Base-by-base conservation (phyloP, 2,888 invertebrate species). In the Dusona sp. region DNA sequence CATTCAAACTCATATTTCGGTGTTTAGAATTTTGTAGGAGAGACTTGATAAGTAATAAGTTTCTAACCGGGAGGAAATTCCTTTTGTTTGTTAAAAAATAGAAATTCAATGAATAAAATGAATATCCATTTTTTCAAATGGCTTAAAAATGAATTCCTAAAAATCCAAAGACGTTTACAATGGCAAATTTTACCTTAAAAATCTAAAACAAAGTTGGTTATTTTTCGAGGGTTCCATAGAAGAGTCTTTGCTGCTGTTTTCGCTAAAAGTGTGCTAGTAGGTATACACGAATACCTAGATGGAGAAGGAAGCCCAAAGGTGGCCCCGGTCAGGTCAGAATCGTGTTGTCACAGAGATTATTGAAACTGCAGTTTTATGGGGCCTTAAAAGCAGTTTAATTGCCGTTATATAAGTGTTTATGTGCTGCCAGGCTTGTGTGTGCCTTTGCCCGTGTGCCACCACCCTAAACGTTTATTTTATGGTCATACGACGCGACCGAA, bases 391-490 rank as follows among this genome's bases (percentile, higher is more conserved):
- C 93, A 93, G 94, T 94, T 94, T 94, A 94, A 94, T 94, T 94
- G 94, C 94, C 94, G 93, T 94, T 94, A 93, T 94, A 94, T 94
- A 94, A 94, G 94, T 94, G 94, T 94, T 94, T 94, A 94, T 94
- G 94, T 92, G 92, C 92, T 91, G 92, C 91, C 93, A 93, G 92
- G 92, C 91, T 92, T 77, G 75, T 77, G 75, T 82, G 82, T 72
- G 92, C 92, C 92, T 90, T 91, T 90, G 92, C 92, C 92, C 84
- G 88, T 92, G 92, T 92, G 92, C 93, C 90, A 93, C 94, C 93
- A 93, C 94, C 93, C 93, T 92, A 91, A 94, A 94, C 94, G 93
- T 91, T 94, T 92, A 93, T 94, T 94, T 94, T 94, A 94, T 94
- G 93, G 92, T 94, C 93, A 94, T 93, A 93, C 93, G 92, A 91